phyloP scores from a whole-genome alignment of 2,888 invertebrate genomes.

The Andrena praecox region DNA sequence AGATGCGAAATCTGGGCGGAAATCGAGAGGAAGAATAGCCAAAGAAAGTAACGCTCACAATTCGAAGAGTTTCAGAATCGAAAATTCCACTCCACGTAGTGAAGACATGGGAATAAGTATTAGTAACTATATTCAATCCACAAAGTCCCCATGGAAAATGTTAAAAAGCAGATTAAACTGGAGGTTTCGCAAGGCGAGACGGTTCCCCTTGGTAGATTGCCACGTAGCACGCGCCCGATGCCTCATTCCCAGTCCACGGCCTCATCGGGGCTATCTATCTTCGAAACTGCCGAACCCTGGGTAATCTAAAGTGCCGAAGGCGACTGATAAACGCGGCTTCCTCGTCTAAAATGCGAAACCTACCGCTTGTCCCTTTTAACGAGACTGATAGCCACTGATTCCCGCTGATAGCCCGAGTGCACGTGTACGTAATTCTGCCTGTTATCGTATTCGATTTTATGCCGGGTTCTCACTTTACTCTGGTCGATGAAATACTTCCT shows the following conservation, averaged over 20 bases:
- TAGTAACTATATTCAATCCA: neutral
- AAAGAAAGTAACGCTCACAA: no score
- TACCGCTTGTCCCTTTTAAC: constrained; percentile 22
- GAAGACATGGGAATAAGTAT: neutral
- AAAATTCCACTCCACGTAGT: neutral
- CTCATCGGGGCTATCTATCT: constrained; percentile 69
- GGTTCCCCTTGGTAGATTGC: constrained; percentile 18
- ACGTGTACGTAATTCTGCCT: constrained; percentile 4
- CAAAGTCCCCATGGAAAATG: neutral
- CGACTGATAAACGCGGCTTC: constrained; percentile 63
- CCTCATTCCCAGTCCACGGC: constrained; percentile 60
- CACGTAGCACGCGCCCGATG: constrained; percentile 41
- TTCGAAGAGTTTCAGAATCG: neutral
- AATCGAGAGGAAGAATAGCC: no score
- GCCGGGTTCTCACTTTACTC: neutral
- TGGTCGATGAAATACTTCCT: neutral
- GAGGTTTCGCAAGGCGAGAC: neutral
- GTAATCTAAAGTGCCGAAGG: constrained; percentile 70
- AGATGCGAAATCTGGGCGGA: no score
- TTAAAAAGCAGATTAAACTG: neutral
- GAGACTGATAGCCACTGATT: constrained; percentile 27
- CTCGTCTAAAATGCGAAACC: constrained; percentile 42
- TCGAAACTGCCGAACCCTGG: constrained; percentile 62
- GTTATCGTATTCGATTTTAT: neutral
- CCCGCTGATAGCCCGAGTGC: constrained; percentile 13